A percentile compares a stretch with the other conserved stretches of the same genome.
Conservation (phyloP, 2,113 vertebrate genomes). For the Dendropsophus ebraccatus region DNA sequence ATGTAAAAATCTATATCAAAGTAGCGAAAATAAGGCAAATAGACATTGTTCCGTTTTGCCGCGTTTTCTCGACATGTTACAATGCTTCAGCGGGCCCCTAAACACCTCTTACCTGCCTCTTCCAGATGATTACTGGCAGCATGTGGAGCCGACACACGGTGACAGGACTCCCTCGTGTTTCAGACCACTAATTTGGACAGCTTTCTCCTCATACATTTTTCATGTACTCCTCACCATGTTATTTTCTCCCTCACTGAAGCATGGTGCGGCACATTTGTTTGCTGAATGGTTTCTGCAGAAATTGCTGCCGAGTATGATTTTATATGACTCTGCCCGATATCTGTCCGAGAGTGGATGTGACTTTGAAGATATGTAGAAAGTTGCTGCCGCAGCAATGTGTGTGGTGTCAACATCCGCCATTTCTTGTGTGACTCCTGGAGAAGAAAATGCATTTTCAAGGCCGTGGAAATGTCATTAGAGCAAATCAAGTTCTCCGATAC, state of each 20-base stretch:
- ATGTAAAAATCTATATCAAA: background rate
- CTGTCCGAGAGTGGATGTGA: constrained; percentile 49
- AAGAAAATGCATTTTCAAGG: constrained; percentile 57
- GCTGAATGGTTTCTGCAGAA: constrained; percentile 50
- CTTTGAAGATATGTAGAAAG: constrained; percentile 52
- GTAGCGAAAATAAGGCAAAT: background rate
- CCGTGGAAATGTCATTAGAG: constrained; percentile 53
- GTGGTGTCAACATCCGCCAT: constrained; percentile 45
- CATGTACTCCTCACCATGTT: constrained; percentile 58
- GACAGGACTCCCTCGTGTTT: constrained; percentile 57
- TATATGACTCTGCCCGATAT: constrained; percentile 35
- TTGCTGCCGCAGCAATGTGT: constrained; percentile 49
- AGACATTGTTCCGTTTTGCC: background rate
- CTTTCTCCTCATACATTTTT: constrained; percentile 57
- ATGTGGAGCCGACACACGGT: constrained; percentile 44
- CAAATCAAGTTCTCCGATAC: constrained; percentile 34
- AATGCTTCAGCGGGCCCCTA: constrained; percentile 19
- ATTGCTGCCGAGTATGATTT: constrained; percentile 50
- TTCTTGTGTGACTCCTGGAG: constrained; percentile 38
- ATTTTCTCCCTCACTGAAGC: constrained; percentile 60
- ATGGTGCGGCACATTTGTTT: constrained; percentile 58
- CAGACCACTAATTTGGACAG: constrained; percentile 59
- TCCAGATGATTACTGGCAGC: constrained; percentile 52
- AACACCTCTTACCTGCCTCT: constrained; percentile 40
- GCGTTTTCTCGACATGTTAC: background rate